These are phyloP conservation scores for Diacarnus erythraeanus DNA, from an alignment of 37 sponge, comb jelly and placozoan species.

Conservation along the genomic window DNA sequence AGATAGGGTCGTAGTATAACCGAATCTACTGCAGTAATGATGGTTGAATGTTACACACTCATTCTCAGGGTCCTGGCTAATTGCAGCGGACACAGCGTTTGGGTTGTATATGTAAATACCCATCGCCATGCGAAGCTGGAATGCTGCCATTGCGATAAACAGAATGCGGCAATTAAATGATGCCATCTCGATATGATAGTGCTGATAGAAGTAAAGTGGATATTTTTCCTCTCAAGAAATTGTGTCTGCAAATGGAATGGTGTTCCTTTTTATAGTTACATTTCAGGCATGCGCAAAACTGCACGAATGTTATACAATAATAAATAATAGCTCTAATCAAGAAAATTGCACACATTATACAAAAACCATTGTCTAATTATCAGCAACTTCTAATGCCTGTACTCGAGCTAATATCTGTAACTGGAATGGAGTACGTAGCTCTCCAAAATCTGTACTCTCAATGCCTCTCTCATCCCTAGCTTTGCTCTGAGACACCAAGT, in stretches of 20 bases:
- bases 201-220: too few species aligned
- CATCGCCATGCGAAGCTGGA: too few species aligned
- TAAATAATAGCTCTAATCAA: background rate
- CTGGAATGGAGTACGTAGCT: constrained; percentile 79
- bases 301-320: background rate
- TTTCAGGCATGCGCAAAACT: background rate
- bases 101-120: too few species aligned
- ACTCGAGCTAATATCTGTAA: constrained; percentile 79
- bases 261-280: background rate
- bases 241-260: background rate
- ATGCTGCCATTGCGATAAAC: too few species aligned
- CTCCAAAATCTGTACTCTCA: constrained; percentile 80
- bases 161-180: too few species aligned
- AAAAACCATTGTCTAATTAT: constrained; percentile 33
- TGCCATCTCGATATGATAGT: too few species aligned
- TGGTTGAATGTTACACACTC: too few species aligned
- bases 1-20: background rate
- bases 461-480: constrained; percentile 58
- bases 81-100: too few species aligned
- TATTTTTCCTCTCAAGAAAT: too few species aligned
- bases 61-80: too few species aligned
- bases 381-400: constrained; percentile 68
- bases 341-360: background rate
- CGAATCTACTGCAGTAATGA: constrained; percentile 11
- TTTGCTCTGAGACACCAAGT: constrained; percentile 31